These are phyloP conservation scores for Vulpes lagopus DNA, from an alignment of 2,113 vertebrate genomes.

Conservation along the genomic window DNA sequence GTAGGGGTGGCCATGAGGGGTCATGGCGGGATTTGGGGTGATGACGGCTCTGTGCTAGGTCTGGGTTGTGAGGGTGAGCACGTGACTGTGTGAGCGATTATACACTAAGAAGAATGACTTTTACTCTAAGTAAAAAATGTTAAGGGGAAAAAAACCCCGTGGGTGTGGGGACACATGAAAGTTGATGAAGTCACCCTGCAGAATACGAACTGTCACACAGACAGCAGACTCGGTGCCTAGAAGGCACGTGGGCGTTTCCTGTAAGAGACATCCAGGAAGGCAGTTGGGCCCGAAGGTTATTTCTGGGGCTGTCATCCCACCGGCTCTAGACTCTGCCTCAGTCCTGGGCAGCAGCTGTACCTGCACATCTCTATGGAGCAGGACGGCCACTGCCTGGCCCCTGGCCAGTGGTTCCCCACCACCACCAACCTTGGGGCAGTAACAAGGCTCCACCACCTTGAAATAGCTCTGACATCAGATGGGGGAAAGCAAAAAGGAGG, in stretches of 20 bases:
- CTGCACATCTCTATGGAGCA: rapidly evolving
- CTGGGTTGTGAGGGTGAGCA: rapidly evolving
- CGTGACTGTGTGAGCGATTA: rapidly evolving
- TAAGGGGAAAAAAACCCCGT: neutral
- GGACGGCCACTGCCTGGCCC: neutral
- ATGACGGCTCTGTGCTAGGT: rapidly evolving
- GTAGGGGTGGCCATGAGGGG: too few species aligned
- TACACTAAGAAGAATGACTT: rapidly evolving
- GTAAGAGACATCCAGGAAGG: neutral
- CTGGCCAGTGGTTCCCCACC: neutral
- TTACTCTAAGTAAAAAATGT: neutral
- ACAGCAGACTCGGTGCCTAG: neutral
- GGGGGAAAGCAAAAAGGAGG: neutral
- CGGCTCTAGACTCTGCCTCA: rapidly evolving
- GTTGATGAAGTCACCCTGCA: neutral
- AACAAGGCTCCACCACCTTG: neutral
- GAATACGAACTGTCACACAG: neutral
- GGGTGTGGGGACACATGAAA: neutral
- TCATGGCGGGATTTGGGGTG: rapidly evolving
- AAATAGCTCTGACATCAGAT: neutral
- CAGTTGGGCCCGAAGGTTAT: rapidly evolving
- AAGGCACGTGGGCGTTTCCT: rapidly evolving
- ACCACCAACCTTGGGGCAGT: neutral
- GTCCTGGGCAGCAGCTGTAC: neutral
- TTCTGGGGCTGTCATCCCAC: rapidly evolving